Base-by-base conservation (phyloP, 2,113 vertebrate species). In the Gobio gobio region DNA sequence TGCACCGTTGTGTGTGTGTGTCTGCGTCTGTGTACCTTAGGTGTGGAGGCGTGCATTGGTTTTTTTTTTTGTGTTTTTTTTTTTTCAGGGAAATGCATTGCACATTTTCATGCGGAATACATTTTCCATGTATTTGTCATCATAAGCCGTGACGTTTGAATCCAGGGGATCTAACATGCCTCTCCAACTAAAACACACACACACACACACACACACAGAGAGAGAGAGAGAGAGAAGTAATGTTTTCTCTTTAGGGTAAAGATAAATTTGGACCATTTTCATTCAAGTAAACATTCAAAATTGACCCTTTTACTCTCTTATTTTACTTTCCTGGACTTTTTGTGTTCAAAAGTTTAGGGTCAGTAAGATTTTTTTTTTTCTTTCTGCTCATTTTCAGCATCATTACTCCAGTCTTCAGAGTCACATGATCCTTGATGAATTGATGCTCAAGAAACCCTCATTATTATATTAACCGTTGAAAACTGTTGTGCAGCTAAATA, bases 1-100 rank as follows among this genome's bases (percentile, higher is more conserved):
- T 92, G 86, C 89, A 90, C 91, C 89, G 12, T 4, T 1, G 78
- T 66, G 75, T 82, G 70, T 87, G 77, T 82, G 77, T 82, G 64
- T 75, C 33, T 33, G 33, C 2, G 3, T 83, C 70, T 83, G 66
- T 70, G 43, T 70, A 61, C 82, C 16, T 73, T 12, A 45, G 45
- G 64, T 84, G 77, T 85, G 82, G 63, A 86, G 85, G 85, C 78
- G 72, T 84, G 54, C 79, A 36, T 58, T 82, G 56, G 36, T 12
- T 64, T 86, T 84, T 70, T 12, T 64, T 86, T 84, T 70, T 10
- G 3, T 36, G 29, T 29, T 1, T 29, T 29, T 29, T 29, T 51
- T 76, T 74, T 51, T 29, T 36, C 4, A 51, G 49, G 4, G 49
- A 74, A 56, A 73, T 75, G 58, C 26, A 86, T 86, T 79, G 64